Base-by-base conservation (phyloP, 2,797 vertebrate species). In the Gymnothorax reevesii region DNA sequence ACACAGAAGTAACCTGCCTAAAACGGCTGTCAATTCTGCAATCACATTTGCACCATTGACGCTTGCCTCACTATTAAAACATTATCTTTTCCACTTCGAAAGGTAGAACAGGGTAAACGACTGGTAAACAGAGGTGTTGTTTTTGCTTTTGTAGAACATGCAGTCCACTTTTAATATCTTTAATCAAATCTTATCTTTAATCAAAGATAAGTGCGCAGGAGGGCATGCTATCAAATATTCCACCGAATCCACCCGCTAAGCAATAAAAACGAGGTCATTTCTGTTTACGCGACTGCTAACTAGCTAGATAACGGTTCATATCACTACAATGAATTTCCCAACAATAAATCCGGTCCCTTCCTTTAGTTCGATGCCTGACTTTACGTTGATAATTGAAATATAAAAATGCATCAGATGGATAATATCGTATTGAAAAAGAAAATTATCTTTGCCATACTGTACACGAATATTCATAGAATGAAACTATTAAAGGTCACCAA, bases 251-350 rank as follows among this genome's bases (percentile, higher is more conserved):
- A 54, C 20, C 60, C 52, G 87, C 15, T 42, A 27, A 84, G 60
- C 60, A 15, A 66, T 25, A 33, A 82, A 82, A 87, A 87, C 59
- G 54, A 42, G 84, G 83, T 87, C 87, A 82, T 59, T 49, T 80
- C 13, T 87, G 62, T 85, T 82, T 60, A 87, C 33, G 33, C 33
- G 33, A 42, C 75, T 15, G n/a, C 83, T 79, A 84, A 20, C 10
- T 27, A 55, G 77, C 77, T 80, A 80, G 22, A 80, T 80, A 80
- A 80, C 77, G 77, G 77, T 22, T 20, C 77, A 8, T 80, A 22
- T 42, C 33, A 42, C 33, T 55, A 80, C 52, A 80, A 55, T 55
- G 77, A 80, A 80, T 80, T 80, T 55, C 77, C 52, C n/a, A 12
- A 22, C 52, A 80, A 80, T 8, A 20, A 54, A 55, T 42, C n/a